Base-by-base conservation (phyloP, 2,888 invertebrate species). In the Eupithecia vulgata region DNA sequence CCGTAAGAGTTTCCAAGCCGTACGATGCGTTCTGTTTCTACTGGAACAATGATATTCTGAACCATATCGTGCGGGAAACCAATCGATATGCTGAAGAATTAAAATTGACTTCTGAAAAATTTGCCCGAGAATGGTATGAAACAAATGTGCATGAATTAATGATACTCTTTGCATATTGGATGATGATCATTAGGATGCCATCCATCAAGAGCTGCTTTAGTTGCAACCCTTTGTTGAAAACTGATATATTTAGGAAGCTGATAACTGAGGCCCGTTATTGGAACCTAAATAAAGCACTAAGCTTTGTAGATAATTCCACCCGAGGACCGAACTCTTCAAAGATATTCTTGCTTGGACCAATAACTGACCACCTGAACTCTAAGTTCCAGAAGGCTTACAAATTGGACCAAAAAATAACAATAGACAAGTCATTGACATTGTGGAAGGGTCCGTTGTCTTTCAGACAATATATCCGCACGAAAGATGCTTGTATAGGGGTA, bases 81-180 rank as follows among this genome's bases (percentile, higher is more conserved):
- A 52, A 52, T n/a, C 17, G 48, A n/a, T n/a, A 52, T 8, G 48
- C 48, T n/a, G 8, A 7, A 8, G 48, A 52, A 8, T 52, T 52
- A n/a, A n/a, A 7, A 8, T 52, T 8, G 48, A 1, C n/a, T 5
- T 52, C 48, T 7, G 48, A 5, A n/a, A n/a, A n/a, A n/a, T 52
- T 52, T n/a, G 48, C 48, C n/a, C 5, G n/a, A 4, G 48, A 52
- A 6, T 52, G 48, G 48, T 52, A n/a, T n/a, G 48, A 52, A n/a
- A 52, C 48, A 1, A 52, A 52, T n/a, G n/a, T 52, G 7, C 48
- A 52, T 52, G 48, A 52, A 8, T 52, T 52, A n/a, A n/a, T 52
- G 48, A 52, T 52, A 52, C 71, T 71, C 74, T 69, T 42, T 48
- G 52, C 70, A 21, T 35, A 35, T 62, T 61, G 42, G 37, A 52